A percentile compares a stretch with the other conserved stretches of the same genome.
These are phyloP conservation scores for Ptilonorhynchus violaceus DNA, from an alignment of 2,113 vertebrate species.

Conservation along the genomic window DNA sequence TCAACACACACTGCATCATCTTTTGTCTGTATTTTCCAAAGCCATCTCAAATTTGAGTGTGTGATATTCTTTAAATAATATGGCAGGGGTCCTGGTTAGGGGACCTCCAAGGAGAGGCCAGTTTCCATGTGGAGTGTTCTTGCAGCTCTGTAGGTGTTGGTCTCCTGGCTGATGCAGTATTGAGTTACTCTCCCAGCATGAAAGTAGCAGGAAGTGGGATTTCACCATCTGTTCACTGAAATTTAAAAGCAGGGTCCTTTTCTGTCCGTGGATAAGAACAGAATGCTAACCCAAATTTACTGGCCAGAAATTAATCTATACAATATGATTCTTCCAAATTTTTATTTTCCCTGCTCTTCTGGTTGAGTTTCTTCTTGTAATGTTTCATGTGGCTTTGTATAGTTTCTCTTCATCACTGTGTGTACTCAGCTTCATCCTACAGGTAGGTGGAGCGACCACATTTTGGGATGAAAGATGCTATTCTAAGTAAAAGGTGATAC, in stretches of 20 bases:
- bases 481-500: not conserved
- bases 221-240: constrained; percentile 54
- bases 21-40: not conserved
- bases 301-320: not conserved
- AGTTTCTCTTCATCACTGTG: not conserved
- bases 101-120: constrained; percentile 14
- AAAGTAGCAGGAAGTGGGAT: constrained; percentile 38
- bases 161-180: constrained; percentile 31
- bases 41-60: not conserved
- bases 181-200: constrained; percentile 45
- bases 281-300: not conserved
- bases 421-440: not conserved
- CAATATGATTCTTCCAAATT: not conserved
- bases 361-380: not conserved
- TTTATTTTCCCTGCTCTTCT: not conserved
- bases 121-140: constrained; percentile 7
- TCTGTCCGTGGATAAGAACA: not conserved
- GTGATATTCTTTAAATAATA: not conserved
- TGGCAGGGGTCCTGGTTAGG: not conserved
- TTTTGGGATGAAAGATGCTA: not conserved
- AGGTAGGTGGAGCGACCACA: not conserved
- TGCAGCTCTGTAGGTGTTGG: constrained; percentile 24
- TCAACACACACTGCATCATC: not conserved
- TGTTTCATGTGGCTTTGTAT: not conserved
- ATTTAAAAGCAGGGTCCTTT: constrained; percentile 36